Evolutionary conservation across 2,797 vertebrate species (phyloP).

Genomic region (Dipus sagitta): DNA sequence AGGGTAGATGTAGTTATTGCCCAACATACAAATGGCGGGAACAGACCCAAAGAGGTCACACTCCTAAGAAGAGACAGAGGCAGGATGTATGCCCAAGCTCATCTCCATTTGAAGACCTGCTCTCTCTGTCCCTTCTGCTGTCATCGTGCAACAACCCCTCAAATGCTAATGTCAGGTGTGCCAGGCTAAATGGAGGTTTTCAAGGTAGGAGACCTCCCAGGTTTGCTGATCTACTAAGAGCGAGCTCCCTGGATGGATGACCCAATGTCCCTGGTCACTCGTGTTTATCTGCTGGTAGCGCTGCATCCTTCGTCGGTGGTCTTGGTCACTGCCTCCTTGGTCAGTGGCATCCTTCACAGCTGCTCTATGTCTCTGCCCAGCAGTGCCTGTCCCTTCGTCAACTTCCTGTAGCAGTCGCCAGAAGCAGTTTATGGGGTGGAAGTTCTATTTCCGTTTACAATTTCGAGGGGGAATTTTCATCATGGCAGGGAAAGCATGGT

Average conservation of each 20-base stretch:
- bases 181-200: not conserved
- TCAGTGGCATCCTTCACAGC: not conserved
- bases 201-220: not conserved
- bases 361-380: not conserved
- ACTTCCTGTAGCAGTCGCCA: not conserved
- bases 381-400: not conserved
- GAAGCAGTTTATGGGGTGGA: too few relatives aligned
- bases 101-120: not conserved
- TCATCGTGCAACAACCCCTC: not conserved
- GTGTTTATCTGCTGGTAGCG: not conserved
- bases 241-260: not conserved
- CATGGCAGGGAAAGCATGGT: too few relatives aligned
- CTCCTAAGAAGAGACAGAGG: not conserved
- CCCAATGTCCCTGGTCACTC: not conserved
- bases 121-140: not conserved
- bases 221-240: not conserved
- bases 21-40: not conserved
- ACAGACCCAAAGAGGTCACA: not conserved
- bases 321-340: not conserved
- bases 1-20: too few relatives aligned
- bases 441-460: too few relatives aligned
- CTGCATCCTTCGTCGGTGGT: too few relatives aligned
- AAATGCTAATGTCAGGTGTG: not conserved
- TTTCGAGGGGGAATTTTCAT: too few relatives aligned
- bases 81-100: not conserved